Percentiles rank a stretch among this genome's conserved stretches.
These are phyloP conservation scores for Tautogolabrus adspersus DNA, from an alignment of 2,113 vertebrate species.

Conservation along the genomic window DNA sequence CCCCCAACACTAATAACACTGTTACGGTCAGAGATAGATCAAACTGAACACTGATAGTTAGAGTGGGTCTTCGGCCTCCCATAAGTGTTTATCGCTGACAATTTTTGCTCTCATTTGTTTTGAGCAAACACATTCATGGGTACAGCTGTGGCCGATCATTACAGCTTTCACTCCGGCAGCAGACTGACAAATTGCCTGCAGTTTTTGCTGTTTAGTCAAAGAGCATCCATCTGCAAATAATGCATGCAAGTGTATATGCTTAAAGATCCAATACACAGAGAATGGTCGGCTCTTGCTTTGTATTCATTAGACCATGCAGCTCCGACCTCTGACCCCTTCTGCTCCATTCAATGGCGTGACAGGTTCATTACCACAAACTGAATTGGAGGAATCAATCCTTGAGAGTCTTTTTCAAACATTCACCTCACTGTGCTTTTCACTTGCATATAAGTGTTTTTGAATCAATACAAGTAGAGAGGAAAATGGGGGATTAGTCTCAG, in stretches of 20 bases:
- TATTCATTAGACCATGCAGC: conserved; percentile 50
- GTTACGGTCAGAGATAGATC: conserved; percentile 81
- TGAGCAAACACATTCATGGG: conserved; percentile 66
- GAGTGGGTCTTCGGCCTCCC: conserved; percentile 61
- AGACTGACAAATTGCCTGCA: conserved; percentile 66
- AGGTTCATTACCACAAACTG: conserved; percentile 66
- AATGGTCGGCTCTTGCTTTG: conserved; percentile 27
- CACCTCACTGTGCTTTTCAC: conserved; percentile 25
- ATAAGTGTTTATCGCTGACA: conserved; percentile 73
- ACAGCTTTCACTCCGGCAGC: conserved; percentile 59
- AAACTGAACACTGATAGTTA: conserved; percentile 63
- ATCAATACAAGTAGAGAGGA: conserved; percentile 54
- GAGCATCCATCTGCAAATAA: conserved; percentile 43
- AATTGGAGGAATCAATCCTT: conserved; percentile 58
- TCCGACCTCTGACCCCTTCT: conserved; percentile 53
- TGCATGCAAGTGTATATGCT: conserved; percentile 12
- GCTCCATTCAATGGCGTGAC: conserved; percentile 25
- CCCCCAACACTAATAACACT: conserved; percentile 76
- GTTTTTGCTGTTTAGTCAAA: conserved; percentile 55
- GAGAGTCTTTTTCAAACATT: conserved; percentile 24
- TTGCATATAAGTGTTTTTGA: conserved; percentile 53
- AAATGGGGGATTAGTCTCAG: conserved; percentile 28
- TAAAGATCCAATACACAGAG: conserved; percentile 16
- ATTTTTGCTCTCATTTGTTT: conserved; percentile 77
- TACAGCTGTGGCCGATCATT: conserved; percentile 72